A percentile compares a stretch with the other conserved stretches of the same genome.
These are phyloP conservation scores for Hippocampus comes DNA, from an alignment of 2,113 vertebrate genomes.

Conservation along the genomic window DNA sequence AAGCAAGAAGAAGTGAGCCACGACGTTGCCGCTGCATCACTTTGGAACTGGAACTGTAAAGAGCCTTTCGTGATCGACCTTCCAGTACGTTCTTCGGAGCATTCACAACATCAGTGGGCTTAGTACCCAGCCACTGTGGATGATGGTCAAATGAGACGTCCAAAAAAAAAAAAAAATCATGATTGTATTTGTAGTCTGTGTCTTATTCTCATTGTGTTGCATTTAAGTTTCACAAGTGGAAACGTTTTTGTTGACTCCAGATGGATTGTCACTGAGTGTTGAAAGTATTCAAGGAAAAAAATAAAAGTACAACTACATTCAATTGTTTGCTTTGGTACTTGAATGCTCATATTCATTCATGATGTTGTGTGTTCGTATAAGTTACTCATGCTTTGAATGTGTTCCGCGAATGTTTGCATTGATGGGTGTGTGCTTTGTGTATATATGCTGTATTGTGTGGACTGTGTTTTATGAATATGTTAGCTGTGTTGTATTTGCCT, in stretches of 20 bases:
- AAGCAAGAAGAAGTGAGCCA: conserved; percentile 80
- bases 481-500: no score
- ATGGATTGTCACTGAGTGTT: background rate
- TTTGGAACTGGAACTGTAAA: background rate
- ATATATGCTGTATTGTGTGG: no score
- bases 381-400: no score
- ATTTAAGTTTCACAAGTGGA: background rate
- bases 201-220: background rate
- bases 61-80: background rate
- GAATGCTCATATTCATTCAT: no score
- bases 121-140: background rate
- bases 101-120: background rate
- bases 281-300: background rate
- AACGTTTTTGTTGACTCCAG: background rate
- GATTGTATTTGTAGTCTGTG: background rate
- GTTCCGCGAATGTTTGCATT: no score
- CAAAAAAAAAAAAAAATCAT: background rate
- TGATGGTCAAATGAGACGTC: no score
- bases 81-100: background rate
- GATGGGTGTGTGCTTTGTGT: no score
- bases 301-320: background rate
- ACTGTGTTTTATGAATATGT: no score
- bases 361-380: no score
- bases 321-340: background rate
- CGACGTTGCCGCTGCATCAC: background rate